Evolutionary conservation across 2,888 invertebrate genomes (phyloP).

Genomic region (Taphrorychus bicolor): DNA sequence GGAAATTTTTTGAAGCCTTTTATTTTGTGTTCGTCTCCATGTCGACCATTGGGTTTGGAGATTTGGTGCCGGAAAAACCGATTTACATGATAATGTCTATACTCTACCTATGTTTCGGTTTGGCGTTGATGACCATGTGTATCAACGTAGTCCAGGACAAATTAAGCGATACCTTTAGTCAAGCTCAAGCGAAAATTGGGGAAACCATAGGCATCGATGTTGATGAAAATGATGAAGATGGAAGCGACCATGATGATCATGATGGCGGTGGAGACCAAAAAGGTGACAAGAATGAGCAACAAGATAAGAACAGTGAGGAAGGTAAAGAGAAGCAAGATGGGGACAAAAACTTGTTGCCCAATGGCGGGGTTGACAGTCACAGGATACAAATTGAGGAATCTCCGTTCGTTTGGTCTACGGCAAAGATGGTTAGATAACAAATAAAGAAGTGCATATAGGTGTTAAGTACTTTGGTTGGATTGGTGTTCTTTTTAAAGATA

Average conservation of each 20-base stretch:
- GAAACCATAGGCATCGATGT: conserved; percentile 82
- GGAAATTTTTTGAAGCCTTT: conserved; percentile 91
- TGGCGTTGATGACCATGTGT: conserved; percentile 96
- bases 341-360: not conserved
- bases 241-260: conserved; percentile 8
- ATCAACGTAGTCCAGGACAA: conserved; percentile 93
- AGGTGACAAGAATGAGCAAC: not conserved
- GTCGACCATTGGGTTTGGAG: conserved; percentile 97
- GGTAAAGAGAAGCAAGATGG: not conserved
- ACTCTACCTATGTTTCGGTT: conserved; percentile 90
- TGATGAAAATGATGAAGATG: conserved; percentile 51
- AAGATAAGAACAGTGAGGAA: not conserved
- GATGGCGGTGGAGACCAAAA: not conserved
- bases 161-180: conserved; percentile 74
- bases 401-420: conserved; percentile 13
- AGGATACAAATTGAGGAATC: conserved; percentile 16
- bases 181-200: conserved; percentile 84
- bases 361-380: not conserved
- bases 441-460: no score
- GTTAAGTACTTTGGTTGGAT: no score
- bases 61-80: conserved; percentile 83
- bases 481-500: no score
- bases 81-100: conserved; percentile 89
- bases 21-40: conserved; percentile 98
- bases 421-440: conserved; percentile 3